Evolutionary conservation across 2,797 vertebrate species (phyloP).

Genomic region (Enoplosus armatus): DNA sequence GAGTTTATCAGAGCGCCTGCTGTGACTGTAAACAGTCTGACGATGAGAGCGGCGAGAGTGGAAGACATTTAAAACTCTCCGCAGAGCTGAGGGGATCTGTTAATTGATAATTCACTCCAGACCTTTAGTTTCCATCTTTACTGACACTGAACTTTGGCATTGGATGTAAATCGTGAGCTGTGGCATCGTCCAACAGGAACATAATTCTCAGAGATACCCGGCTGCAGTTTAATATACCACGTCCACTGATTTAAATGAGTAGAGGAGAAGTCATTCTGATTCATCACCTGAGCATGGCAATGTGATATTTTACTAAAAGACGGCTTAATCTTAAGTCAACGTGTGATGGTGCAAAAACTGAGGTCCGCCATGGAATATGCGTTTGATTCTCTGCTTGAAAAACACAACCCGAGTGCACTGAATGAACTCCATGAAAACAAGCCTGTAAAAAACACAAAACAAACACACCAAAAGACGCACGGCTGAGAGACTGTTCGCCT

Average conservation of each 20-base stretch:
- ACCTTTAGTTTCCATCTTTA: not conserved
- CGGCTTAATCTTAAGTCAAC: too few species aligned
- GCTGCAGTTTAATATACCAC: not conserved
- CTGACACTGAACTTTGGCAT: not conserved
- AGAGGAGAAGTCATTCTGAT: not conserved
- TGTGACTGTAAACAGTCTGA: not conserved
- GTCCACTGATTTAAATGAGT: not conserved
- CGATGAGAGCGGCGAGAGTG: not conserved
- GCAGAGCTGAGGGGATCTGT: not conserved
- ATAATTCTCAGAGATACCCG: not conserved
- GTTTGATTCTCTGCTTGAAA: too few species aligned
- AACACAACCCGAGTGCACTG: too few species aligned
- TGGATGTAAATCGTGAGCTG: not conserved
- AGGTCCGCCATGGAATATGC: too few species aligned
- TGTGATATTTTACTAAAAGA: too few species aligned
- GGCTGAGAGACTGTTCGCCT: too few species aligned
- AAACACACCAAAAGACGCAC: too few species aligned
- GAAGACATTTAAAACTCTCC: not conserved
- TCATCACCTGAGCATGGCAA: not conserved
- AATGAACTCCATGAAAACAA: too few species aligned
- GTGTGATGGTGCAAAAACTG: too few species aligned
- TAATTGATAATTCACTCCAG: not conserved
- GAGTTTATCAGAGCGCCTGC: conserved; percentile 1
- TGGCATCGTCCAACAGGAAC: not conserved
- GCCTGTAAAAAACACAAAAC: too few species aligned